phyloP scores from a whole-genome alignment of 92 coral and sea anemone species.

The Bergia puertoricense region DNA sequence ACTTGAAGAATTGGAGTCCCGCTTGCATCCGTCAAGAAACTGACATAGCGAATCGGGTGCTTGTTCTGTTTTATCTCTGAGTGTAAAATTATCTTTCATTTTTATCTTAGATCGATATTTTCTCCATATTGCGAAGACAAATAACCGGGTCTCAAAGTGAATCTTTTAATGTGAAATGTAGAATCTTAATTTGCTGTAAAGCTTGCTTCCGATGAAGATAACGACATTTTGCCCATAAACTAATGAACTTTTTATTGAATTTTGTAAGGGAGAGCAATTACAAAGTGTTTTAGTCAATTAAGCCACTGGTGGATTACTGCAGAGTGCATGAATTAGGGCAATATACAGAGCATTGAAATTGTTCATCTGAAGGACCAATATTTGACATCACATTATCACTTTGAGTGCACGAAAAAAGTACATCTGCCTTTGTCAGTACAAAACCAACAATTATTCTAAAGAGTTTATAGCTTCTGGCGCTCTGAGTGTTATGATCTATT shows the following conservation, averaged over 20 bases:
- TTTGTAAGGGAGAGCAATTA: background rate
- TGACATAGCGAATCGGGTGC: background rate
- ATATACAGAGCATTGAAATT: too few relatives aligned
- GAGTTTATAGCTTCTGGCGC: background rate
- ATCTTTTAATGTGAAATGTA: background rate
- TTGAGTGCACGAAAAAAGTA: background rate
- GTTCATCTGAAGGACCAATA: background rate
- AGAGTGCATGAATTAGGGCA: too few relatives aligned
- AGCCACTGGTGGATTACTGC: background rate
- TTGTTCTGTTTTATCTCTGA: background rate
- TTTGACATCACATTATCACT: background rate
- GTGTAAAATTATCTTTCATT: background rate
- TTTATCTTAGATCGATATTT: background rate
- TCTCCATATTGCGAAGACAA: too few relatives aligned
- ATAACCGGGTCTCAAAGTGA: background rate
- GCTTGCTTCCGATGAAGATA: background rate
- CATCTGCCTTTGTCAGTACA: background rate
- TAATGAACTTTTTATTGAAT: background rate
- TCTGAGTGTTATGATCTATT: background rate
- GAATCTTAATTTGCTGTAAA: background rate
- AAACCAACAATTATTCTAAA: background rate
- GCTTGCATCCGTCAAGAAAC: background rate
- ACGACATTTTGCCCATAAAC: background rate
- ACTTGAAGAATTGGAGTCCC: background rate
- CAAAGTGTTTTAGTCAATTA: background rate